Base-by-base conservation (phyloP, 37 sponge, comb jelly and placozoan genomes). In the Halichondria panicea region DNA sequence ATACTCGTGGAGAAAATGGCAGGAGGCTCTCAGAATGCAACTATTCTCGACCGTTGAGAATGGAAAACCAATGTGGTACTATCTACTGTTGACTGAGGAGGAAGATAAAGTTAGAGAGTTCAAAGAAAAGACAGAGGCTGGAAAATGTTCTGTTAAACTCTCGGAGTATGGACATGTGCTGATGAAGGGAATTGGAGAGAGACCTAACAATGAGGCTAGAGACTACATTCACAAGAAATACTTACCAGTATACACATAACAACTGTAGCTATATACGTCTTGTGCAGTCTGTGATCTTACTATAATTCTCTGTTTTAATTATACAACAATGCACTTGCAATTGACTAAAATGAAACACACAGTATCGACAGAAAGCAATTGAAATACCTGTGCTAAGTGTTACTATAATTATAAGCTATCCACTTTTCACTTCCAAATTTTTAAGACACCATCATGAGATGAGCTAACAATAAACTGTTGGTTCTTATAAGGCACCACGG, bases 351-450 rank as follows among this genome's bases (percentile, higher is more conserved):
- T n/a, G n/a, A n/a, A n/a, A n/a, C n/a, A n/a, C 52, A 48, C 15
- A 48, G 13, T 18, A 48, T 18, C 52, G 13, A 48, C 15, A 18
- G 15, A 48, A 48, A 18, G 11, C 15, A 18, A 48, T 15, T 48
- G 11, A 48, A 18, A 48, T 15, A 48, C 52, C 11, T 15, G 15
- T 48, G 52, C 52, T 18, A 48, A 48, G 15, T 48, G 15, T 18
- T 48, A 48, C 15, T 48, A 48, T 48, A 48, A 48, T 48, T 18
- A 48, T 48, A 15, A 15, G 11, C 52, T 48, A 48, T n/a, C n/a
- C n/a, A n/a, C n/a, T n/a, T n/a, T n/a, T 80, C 58, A 92, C 50
- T 87, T 82, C 93, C 93, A 92, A 0, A 87, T 60, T 56, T 92
- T 92, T 54, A 92, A 69, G 33, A 87, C 81, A 48, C 93, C 93